Conservation (phyloP, 2,113 vertebrate genomes). For the Erythrocercus mccallii region DNA sequence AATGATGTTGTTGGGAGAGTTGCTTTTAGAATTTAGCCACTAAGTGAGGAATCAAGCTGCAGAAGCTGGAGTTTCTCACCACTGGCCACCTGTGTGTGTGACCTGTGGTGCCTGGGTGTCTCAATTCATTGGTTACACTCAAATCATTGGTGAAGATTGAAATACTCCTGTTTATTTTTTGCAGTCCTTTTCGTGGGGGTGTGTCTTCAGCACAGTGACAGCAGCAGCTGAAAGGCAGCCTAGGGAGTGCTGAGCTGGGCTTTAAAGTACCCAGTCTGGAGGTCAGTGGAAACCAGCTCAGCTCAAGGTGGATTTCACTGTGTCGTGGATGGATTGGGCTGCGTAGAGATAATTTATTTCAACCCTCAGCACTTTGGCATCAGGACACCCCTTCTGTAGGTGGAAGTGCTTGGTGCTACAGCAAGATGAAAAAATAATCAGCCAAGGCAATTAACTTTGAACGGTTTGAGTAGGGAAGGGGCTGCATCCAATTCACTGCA, state of each 20-base stretch:
- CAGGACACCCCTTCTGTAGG: background rate
- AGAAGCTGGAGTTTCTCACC: background rate
- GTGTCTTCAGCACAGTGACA: background rate
- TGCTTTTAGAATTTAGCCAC: background rate
- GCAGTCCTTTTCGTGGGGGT: background rate
- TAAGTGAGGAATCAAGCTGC: background rate
- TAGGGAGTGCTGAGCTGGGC: background rate
- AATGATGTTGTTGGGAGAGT: background rate
- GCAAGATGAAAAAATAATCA: background rate
- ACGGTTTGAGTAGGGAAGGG: background rate
- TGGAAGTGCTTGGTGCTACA: background rate
- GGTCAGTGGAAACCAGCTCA: background rate
- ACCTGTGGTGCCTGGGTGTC: background rate
- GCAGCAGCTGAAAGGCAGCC: background rate
- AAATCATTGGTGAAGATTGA: background rate
- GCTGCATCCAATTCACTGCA: background rate
- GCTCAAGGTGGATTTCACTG: background rate
- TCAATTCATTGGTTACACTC: background rate
- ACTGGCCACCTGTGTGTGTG: background rate
- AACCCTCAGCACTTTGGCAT: background rate
- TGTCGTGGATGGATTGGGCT: background rate
- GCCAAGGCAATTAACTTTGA: background rate
- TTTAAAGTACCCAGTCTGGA: background rate
- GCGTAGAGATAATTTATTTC: background rate
- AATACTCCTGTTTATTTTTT: background rate